Evolutionary conservation across 1,140 invertebrate genomes (phyloP), one percentile per base, ranked within the genome.

Genomic region (Saccostrea cuccullata): DNA sequence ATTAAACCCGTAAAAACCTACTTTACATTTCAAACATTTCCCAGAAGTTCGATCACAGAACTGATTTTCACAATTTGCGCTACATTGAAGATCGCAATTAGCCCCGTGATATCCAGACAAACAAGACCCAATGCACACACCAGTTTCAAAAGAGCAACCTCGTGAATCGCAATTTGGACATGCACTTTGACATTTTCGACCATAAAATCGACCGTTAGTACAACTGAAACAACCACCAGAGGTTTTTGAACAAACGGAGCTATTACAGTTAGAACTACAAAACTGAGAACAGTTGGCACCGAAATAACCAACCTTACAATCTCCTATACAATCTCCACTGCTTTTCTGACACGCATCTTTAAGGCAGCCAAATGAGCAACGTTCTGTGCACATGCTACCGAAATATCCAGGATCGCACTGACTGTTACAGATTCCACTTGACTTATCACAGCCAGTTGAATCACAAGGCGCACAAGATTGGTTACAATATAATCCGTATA

Each of bases 91-190:
- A 13, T 15, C 77, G 55, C 91, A 91, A 20, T 86, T 82, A 1
- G 83, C 64, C n/a, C 89, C 89, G 40, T 89, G 55, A 83, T 89
- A 91, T 20, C 91, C 91, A 1, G 58, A 20, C 55, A 87, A 55
- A 85, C 91, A 91, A 12, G 89, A 88, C 23, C 64, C 87, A n/a
- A 36, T 58, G 64, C 91, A 91, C 3, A 67, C 55, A 2, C 91
- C 91, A 0, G 88, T 88, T 9, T 55, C 47, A 83, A 84, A 82
- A 30, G 88, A 83, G 82, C 91, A 91, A 17, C 23, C 15, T 20
- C n/a, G 5, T 11, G 9, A 56, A 88, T 88, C 47, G 15, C 67
- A 55, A 1, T 60, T 56, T n/a, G 15, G 0, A 64, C 30, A 36
- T 36, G 30, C 30, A 36, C 84, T 58, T 30, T 85, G 55, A 56